Conservation (phyloP, 2,888 invertebrate genomes). For the Ethmia dodecea region DNA sequence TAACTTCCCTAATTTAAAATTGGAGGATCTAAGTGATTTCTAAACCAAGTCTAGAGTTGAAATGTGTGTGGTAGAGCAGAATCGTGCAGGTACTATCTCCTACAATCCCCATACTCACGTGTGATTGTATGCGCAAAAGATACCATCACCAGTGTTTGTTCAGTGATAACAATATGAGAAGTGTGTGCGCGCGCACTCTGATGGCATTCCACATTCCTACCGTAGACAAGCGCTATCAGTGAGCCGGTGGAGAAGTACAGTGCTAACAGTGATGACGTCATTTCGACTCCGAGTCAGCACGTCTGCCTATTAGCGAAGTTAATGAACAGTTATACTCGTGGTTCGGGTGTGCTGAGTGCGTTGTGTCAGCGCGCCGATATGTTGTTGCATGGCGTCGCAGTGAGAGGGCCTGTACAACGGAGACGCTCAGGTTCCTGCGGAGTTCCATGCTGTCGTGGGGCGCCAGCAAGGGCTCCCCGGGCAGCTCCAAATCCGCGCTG, state of each 20-base stretch:
- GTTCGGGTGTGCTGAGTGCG: conserved; percentile 38
- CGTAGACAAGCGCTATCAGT: conserved; percentile 38
- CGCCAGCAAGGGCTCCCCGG: conserved; percentile 17
- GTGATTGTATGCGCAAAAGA: conserved; percentile 45
- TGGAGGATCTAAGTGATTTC: too few species aligned
- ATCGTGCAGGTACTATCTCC: conserved; percentile 38
- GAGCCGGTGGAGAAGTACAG: not conserved
- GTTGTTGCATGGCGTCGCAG: conserved; percentile 64
- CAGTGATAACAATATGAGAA: conserved; percentile 53
- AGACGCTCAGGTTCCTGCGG: conserved; percentile 70
- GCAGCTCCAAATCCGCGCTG: conserved; percentile 11
- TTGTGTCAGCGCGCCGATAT: conserved; percentile 60
- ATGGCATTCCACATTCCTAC: conserved; percentile 29
- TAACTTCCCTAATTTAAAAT: too few species aligned
- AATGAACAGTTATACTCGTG: conserved; percentile 38
- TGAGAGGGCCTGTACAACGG: conserved; percentile 70
- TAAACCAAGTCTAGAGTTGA: too few species aligned
- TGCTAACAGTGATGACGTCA: conserved; percentile 27
- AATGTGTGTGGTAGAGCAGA: not conserved
- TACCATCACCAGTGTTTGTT: conserved; percentile 54
- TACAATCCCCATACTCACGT: conserved; percentile 36
- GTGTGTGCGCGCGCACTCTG: conserved; percentile 38
- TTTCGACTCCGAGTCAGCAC: conserved; percentile 23
- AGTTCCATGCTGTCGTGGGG: conserved; percentile 71
- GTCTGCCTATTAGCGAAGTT: conserved; percentile 29